phyloP scores from a whole-genome alignment of 1,140 invertebrate genomes.

The Homarus americanus region DNA sequence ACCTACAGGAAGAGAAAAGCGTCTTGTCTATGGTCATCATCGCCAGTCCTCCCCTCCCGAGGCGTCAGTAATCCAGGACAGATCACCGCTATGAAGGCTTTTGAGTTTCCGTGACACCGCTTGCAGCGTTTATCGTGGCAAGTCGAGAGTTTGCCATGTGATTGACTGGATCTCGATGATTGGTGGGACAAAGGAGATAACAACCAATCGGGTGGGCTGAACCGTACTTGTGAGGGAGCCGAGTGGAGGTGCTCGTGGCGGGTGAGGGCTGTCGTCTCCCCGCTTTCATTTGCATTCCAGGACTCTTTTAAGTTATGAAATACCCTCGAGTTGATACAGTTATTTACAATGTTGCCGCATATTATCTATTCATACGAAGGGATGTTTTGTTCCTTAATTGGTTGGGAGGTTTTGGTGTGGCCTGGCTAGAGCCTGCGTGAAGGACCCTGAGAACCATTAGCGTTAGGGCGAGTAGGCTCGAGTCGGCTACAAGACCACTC shows the following conservation, averaged over 20 bases:
- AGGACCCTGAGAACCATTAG: conserved; percentile 63
- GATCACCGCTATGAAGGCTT: not conserved
- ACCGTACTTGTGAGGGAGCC: conserved; percentile 53
- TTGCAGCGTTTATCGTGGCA: conserved; percentile 58
- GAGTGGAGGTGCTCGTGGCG: conserved; percentile 25
- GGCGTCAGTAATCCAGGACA: conserved; percentile 4
- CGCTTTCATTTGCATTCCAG: conserved; percentile 65
- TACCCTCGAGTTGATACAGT: conserved; percentile 58
- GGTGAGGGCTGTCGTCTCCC: conserved; percentile 37
- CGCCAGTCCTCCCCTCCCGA: not conserved
- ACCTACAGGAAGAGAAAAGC: too few species aligned
- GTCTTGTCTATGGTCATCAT: too few species aligned
- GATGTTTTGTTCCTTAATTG: conserved; percentile 61
- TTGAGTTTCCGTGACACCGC: conserved; percentile 44
- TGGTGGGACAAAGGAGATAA: conserved; percentile 69
- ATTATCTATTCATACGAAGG: conserved; percentile 66
- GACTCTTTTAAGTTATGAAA: conserved; percentile 62
- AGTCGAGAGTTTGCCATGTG: conserved; percentile 64
- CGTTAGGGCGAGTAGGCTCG: conserved; percentile 54
- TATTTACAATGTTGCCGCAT: conserved; percentile 68
- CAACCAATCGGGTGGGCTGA: conserved; percentile 64
- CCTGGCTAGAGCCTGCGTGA: conserved; percentile 37
- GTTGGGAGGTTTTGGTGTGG: conserved; percentile 63
- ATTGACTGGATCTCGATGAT: conserved; percentile 65
- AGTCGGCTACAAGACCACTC: conserved; percentile 66